Conservation (phyloP, 2,113 vertebrate species). For the Loxodonta africana region DNA sequence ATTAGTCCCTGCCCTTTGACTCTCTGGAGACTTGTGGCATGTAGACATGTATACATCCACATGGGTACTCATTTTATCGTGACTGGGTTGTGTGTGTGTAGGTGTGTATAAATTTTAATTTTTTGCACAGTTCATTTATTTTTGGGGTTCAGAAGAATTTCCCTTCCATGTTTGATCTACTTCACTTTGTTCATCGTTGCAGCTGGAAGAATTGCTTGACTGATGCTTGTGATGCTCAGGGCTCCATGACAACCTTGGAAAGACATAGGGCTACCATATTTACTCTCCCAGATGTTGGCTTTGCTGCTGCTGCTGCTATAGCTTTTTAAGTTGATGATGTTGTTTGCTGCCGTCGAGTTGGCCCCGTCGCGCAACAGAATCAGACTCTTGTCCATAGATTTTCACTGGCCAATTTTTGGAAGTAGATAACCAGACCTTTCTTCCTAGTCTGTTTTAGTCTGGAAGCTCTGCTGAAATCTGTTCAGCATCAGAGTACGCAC, state of each 20-base stretch:
- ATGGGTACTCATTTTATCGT: background rate
- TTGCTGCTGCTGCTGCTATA: conserved; percentile 78
- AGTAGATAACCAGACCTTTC: background rate
- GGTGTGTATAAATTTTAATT: background rate
- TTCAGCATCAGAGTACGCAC: background rate
- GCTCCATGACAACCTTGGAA: background rate
- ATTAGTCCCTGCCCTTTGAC: background rate
- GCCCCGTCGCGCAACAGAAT: background rate
- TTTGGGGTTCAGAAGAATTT: background rate
- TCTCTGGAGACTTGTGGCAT: background rate
- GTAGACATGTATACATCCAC: background rate
- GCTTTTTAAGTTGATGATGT: conserved; percentile 55
- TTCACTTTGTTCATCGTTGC: background rate
- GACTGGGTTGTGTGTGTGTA: background rate
- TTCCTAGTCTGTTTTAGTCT: background rate
- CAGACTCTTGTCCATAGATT: background rate
- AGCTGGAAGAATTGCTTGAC: background rate
- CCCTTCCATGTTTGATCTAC: background rate
- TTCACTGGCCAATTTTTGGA: background rate
- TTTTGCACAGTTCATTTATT: background rate
- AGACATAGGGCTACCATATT: background rate
- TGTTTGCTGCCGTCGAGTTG: background rate
- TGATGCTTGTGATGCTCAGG: background rate
- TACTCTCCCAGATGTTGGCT: conserved; percentile 62
- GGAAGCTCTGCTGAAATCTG: background rate